Conservation (phyloP, 1,140 invertebrate genomes). For the Lepidurus arcticus region DNA sequence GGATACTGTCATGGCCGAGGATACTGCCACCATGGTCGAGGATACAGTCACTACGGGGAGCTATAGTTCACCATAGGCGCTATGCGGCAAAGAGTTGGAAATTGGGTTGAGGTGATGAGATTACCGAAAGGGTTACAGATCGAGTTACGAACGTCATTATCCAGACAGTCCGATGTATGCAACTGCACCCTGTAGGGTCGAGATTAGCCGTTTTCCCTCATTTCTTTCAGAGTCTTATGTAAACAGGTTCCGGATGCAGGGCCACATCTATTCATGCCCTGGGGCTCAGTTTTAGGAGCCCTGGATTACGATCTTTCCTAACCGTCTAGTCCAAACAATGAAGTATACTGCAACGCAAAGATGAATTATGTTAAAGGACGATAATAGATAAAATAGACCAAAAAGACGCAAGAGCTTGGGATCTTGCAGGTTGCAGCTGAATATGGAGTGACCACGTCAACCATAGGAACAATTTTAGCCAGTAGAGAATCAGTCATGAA, state of each 20-base stretch:
- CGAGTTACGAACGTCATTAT: slow-evolving; percentile 13
- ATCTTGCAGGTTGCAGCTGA: too few species aligned
- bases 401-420: too few species aligned
- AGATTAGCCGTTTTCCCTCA: neutral
- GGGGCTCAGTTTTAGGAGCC: neutral
- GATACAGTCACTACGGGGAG: neutral
- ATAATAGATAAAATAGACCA: too few species aligned
- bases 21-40: too few species aligned
- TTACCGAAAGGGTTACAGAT: slow-evolving; percentile 5
- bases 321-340: neutral
- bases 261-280: neutral
- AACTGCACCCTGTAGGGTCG: neutral
- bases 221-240: neutral
- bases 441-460: too few species aligned
- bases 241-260: neutral
- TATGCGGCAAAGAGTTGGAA: slow-evolving; percentile 8
- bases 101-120: slow-evolving; percentile 19
- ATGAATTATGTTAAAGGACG: too few species aligned
- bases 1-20: too few species aligned
- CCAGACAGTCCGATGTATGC: neutral
- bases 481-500: too few species aligned
- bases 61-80: neutral
- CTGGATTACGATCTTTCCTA: neutral
- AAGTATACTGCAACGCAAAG: neutral
- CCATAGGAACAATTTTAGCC: too few species aligned